Evolutionary conservation across 2,113 vertebrate genomes (phyloP).

Genomic region (Trinectes maculatus): DNA sequence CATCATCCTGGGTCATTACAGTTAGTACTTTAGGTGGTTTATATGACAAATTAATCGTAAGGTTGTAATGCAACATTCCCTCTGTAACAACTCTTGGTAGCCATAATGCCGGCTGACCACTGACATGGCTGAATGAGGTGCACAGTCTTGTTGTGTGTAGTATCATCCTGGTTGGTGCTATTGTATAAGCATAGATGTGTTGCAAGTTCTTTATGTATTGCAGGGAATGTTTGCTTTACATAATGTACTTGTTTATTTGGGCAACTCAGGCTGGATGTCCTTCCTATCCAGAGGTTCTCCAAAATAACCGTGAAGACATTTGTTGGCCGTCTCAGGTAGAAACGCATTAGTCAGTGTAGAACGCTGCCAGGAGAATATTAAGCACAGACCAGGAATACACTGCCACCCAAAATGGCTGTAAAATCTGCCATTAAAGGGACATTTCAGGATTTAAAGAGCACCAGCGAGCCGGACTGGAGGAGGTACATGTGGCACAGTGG

Average conservation of each 20-base stretch:
- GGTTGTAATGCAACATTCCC: too few species aligned
- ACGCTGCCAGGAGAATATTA: conserved; percentile 5
- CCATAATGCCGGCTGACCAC: neutral
- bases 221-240: neutral
- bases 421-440: neutral
- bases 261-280: neutral
- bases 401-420: neutral
- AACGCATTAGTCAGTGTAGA: conserved; percentile 8
- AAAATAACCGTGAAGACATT: conserved; percentile 19
- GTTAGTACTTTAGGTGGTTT: too few species aligned
- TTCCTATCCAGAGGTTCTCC: neutral
- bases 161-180: neutral
- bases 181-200: neutral
- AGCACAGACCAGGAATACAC: conserved; percentile 6
- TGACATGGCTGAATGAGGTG: neutral
- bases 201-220: neutral
- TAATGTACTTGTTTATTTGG: neutral
- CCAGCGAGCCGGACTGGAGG: neutral
- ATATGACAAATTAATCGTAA: too few species aligned
- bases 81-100: too few species aligned
- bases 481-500: conserved; percentile 13
- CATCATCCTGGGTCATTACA: too few species aligned
- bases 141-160: neutral
- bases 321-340: conserved; percentile 1
- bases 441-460: conserved; percentile 11